phyloP scores from a whole-genome alignment of 2,113 vertebrate species.

The Eurypyga helias region DNA sequence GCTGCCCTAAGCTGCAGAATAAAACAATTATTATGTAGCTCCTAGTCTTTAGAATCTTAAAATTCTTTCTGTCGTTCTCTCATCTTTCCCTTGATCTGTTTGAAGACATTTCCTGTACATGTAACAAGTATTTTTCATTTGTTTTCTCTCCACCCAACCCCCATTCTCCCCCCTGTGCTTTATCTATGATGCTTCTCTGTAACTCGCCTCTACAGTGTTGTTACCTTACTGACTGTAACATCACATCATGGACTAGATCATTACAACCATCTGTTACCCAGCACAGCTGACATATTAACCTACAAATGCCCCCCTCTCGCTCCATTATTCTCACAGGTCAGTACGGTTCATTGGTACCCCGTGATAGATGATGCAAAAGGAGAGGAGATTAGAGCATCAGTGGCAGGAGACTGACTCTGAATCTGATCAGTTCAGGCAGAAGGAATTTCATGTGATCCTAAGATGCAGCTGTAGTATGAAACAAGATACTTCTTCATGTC shows the following conservation, averaged over 20 bases:
- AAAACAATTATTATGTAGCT: slow-evolving; percentile 40
- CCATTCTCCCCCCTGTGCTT: not conserved
- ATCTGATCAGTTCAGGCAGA: slow-evolving; percentile 37
- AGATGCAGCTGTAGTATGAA: slow-evolving; percentile 18
- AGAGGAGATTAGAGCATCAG: slow-evolving; percentile 27
- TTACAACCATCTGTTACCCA: slow-evolving; percentile 14
- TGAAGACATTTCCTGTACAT: not conserved
- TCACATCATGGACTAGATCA: not conserved
- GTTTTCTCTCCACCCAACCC: not conserved
- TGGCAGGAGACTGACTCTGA: slow-evolving; percentile 23
- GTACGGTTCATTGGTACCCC: not conserved
- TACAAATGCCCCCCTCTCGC: not conserved
- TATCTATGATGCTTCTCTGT: not conserved
- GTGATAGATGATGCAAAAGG: slow-evolving; percentile 19
- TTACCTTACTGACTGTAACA: not conserved
- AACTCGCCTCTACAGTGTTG: not conserved
- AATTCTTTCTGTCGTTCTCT: slow-evolving; percentile 26
- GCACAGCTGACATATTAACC: slow-evolving; percentile 15
- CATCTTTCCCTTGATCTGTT: slow-evolving; percentile 1
- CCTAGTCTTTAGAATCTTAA: not conserved
- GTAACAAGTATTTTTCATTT: not conserved
- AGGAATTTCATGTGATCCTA: slow-evolving; percentile 31
- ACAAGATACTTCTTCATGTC: not conserved
- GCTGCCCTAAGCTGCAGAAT: slow-evolving; percentile 43
- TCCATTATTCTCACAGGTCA: slow-evolving; percentile 23